phyloP scores from a whole-genome alignment of 2,888 invertebrate genomes.

The Scaptomyza flava region DNA sequence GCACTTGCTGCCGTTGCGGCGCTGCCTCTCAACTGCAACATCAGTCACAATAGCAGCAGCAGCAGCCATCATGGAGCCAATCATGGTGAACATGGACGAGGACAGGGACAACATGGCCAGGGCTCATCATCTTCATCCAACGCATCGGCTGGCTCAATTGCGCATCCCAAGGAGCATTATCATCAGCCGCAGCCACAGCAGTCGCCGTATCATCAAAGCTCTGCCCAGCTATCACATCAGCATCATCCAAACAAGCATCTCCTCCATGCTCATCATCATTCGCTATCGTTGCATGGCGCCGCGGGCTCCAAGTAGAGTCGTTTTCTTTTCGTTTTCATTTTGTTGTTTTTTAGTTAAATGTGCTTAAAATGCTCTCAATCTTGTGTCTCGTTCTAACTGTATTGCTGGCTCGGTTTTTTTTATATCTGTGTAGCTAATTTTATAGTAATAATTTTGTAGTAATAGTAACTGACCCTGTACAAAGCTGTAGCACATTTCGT shows the following conservation, averaged over 20 bases:
- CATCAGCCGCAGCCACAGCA: slow-evolving; percentile 53
- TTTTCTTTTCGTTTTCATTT: slow-evolving; percentile 23
- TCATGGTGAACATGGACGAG: slow-evolving; percentile 6
- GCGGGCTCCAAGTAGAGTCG: slow-evolving; percentile 50
- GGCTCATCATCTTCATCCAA: slow-evolving; percentile 15
- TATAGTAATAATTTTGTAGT: background rate
- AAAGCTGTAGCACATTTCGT: slow-evolving; percentile 10
- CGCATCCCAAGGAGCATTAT: slow-evolving; percentile 50
- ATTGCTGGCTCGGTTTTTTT: slow-evolving; percentile 18
- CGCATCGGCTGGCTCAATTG: slow-evolving; percentile 7
- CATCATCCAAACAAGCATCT: slow-evolving; percentile 24
- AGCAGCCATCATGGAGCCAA: slow-evolving; percentile 27
- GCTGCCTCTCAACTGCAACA: slow-evolving; percentile 52
- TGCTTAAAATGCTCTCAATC: slow-evolving; percentile 45
- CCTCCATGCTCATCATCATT: slow-evolving; percentile 43
- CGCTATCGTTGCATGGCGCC: slow-evolving; percentile 16
- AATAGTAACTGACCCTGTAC: slow-evolving; percentile 24
- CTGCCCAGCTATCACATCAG: slow-evolving; percentile 26
- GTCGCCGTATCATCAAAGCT: slow-evolving; percentile 60
- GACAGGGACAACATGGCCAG: slow-evolving; percentile 4
- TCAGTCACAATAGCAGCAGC: slow-evolving; percentile 38
- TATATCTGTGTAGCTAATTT: slow-evolving; percentile 11
- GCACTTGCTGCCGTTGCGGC: slow-evolving; percentile 64
- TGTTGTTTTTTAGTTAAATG: slow-evolving; percentile 8
- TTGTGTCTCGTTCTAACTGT: slow-evolving; percentile 14